Evolutionary conservation across 2,888 invertebrate species (phyloP).

Genomic region (Willowsia nigromaculata): DNA sequence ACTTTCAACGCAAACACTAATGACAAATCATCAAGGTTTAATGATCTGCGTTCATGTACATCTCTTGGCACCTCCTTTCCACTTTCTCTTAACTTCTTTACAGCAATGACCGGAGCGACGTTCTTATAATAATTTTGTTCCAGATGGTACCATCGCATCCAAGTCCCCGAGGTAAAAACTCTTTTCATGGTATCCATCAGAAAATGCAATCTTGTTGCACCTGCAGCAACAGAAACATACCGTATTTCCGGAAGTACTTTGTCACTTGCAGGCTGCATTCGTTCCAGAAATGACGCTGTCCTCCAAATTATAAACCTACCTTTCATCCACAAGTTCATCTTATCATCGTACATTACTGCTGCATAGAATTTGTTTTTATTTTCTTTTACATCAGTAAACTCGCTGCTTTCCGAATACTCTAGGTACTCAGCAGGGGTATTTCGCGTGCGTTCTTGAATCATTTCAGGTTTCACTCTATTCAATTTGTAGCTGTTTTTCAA

Average conservation of each 20-base stretch:
- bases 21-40: conserved; percentile 26
- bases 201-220: conserved; percentile 59
- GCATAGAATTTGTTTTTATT: conserved; percentile 36
- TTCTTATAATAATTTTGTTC: conserved; percentile 62
- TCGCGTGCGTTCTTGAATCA: not conserved
- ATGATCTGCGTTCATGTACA: not conserved
- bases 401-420: not conserved
- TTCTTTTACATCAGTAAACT: not conserved
- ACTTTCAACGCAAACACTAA: conserved; percentile 38
- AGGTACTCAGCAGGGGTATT: conserved; percentile 2
- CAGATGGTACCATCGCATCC: conserved; percentile 62
- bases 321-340: conserved; percentile 54
- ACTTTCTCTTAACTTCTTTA: not conserved
- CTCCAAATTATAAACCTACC: conserved; percentile 18
- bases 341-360: conserved; percentile 60
- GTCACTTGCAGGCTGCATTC: conserved; percentile 10
- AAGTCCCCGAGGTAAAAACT: conserved; percentile 49
- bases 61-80: not conserved
- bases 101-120: conserved; percentile 51
- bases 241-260: conserved; percentile 55
- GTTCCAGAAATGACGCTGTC: conserved; percentile 10
- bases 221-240: conserved; percentile 53
- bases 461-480: not conserved
- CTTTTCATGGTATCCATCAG: conserved; percentile 46
- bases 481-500: not conserved